These are phyloP conservation scores for Coelopa frigida DNA, from an alignment of 1,140 invertebrate species.

Conservation along the genomic window DNA sequence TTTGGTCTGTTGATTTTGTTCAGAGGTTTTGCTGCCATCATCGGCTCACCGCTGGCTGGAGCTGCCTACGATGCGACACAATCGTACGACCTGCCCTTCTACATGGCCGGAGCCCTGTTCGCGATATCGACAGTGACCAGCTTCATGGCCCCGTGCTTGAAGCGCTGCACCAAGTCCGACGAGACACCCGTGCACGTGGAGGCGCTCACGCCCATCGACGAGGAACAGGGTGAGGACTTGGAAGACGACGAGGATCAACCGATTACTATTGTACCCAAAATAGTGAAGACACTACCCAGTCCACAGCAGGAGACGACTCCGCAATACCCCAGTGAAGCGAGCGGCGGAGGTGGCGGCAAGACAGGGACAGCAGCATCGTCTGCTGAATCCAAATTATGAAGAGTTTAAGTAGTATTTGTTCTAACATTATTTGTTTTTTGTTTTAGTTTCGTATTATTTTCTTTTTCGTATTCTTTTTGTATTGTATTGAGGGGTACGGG, in stretches of 20 bases:
- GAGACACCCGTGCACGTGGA: constrained; percentile 56
- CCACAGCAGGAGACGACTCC: constrained; percentile 41
- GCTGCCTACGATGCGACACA: constrained; percentile 80
- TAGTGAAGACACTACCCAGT: constrained; percentile 57
- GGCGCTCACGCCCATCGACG: constrained; percentile 69
- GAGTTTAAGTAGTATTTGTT: constrained; percentile 9
- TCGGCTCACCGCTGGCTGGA: constrained; percentile 76
- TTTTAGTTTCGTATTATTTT: too few species aligned
- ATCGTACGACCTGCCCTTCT: constrained; percentile 84
- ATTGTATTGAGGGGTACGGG: too few species aligned
- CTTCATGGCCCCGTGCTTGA: constrained; percentile 73
- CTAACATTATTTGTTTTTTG: constrained; percentile 3
- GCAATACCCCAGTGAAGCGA: constrained; percentile 18
- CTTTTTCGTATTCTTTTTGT: too few species aligned
- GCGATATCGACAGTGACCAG: constrained; percentile 75
- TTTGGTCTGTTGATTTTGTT: constrained; percentile 94
- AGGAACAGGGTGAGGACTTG: constrained; percentile 71
- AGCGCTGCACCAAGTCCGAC: constrained; percentile 49
- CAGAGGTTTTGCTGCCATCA: constrained; percentile 83
- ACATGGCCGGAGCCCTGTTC: constrained; percentile 84
- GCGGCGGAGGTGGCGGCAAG: not conserved
- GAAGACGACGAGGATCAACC: constrained; percentile 64
- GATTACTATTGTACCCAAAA: constrained; percentile 61
- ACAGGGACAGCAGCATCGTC: constrained; percentile 15
- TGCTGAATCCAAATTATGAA: constrained; percentile 41